Evolutionary conservation across 2,113 vertebrate genomes (phyloP).

Genomic region (Hippocampus comes): DNA sequence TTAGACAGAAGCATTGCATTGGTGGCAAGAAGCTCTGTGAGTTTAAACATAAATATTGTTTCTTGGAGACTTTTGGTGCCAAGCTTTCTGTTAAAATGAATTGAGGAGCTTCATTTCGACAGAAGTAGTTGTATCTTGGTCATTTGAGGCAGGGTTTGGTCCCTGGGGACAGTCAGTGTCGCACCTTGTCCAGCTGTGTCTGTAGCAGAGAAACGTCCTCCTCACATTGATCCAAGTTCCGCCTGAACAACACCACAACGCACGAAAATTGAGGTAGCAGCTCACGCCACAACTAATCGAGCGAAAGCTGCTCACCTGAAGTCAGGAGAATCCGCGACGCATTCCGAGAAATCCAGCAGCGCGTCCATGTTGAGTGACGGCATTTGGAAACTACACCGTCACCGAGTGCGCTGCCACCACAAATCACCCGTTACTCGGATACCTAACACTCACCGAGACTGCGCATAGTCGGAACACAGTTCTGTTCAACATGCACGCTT

Average conservation of each 20-base stretch:
- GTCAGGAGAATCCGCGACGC: constrained; percentile 67
- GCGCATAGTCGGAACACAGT: not conserved
- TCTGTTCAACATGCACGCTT: too few species aligned
- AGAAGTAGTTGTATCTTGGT: too few species aligned
- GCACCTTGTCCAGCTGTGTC: constrained; percentile 65
- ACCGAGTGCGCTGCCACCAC: not conserved
- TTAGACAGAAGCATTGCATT: too few species aligned
- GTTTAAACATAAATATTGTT: too few species aligned
- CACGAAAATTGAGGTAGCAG: not conserved
- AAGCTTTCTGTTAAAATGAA: too few species aligned
- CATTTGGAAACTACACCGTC: not conserved
- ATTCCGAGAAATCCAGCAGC: constrained; percentile 73
- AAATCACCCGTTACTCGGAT: constrained; percentile 6
- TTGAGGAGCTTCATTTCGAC: too few species aligned
- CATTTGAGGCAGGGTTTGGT: too few species aligned
- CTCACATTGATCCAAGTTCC: constrained; percentile 63
- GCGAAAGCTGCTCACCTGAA: constrained; percentile 62
- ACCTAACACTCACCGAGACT: not conserved
- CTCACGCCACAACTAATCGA: constrained; percentile 20
- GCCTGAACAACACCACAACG: constrained; percentile 40
- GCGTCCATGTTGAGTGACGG: constrained; percentile 53
- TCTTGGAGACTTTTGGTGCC: too few species aligned
- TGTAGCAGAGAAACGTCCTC: constrained; percentile 64
- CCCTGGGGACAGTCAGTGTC: not conserved
- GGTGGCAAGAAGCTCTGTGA: too few species aligned